These are phyloP conservation scores for Synanthedon formicaeformis DNA, from an alignment of 2,888 invertebrate genomes.

Conservation along the genomic window DNA sequence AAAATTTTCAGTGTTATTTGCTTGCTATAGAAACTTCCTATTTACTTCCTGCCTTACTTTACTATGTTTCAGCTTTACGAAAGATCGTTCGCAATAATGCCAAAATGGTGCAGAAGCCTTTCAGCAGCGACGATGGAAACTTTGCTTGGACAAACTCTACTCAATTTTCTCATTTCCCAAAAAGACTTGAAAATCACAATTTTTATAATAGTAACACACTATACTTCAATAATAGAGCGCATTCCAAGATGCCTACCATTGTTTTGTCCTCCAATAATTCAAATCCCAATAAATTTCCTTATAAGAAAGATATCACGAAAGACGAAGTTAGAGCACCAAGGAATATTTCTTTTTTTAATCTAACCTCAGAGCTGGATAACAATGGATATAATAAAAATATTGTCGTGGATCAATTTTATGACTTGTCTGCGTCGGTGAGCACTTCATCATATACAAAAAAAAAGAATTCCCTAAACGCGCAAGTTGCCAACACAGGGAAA, in stretches of 20 bases:
- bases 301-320: slow-evolving; percentile 1
- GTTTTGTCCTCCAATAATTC: slow-evolving; percentile 26
- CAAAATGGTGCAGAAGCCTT: slow-evolving; percentile 56
- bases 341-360: neutral
- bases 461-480: neutral
- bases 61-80: slow-evolving; percentile 33
- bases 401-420: neutral
- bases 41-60: too few species aligned
- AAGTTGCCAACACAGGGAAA: too few species aligned
- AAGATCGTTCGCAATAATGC: slow-evolving; percentile 55
- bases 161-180: slow-evolving; percentile 8
- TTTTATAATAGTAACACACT: slow-evolving; percentile 26
- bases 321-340: neutral
- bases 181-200: slow-evolving; percentile 8
- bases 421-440: neutral
- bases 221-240: slow-evolving; percentile 25
- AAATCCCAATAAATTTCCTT: slow-evolving; percentile 20
- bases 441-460: neutral
- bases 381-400: slow-evolving; percentile 1
- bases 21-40: too few species aligned
- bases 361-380: neutral
- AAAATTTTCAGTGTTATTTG: neutral
- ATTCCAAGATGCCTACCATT: slow-evolving; percentile 35
- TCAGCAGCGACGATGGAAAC: slow-evolving; percentile 24
- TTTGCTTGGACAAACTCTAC: slow-evolving; percentile 8